These are phyloP conservation scores for Drosophila repleta DNA, from an alignment of 1,140 invertebrate genomes.

Conservation along the genomic window DNA sequence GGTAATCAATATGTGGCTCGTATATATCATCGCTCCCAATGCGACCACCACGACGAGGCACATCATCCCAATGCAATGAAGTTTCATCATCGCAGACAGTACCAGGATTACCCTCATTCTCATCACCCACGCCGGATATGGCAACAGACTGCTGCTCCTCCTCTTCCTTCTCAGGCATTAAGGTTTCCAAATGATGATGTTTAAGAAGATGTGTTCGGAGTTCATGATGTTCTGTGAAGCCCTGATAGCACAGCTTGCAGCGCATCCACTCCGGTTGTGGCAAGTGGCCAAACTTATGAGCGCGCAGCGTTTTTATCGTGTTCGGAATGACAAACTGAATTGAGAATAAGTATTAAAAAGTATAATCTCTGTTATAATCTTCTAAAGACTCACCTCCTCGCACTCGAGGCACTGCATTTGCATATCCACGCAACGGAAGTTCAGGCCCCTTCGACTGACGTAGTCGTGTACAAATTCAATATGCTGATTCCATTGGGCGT, in stretches of 20 bases:
- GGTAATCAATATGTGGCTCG: conserved; percentile 75
- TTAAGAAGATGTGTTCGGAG: conserved; percentile 60
- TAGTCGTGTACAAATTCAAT: conserved; percentile 78
- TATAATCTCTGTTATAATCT: background rate
- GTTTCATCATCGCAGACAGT: conserved; percentile 53
- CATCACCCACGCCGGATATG: conserved; percentile 23
- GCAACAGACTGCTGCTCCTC: conserved; percentile 14
- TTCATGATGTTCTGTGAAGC: conserved; percentile 57
- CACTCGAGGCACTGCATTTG: conserved; percentile 77
- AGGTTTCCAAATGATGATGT: conserved; percentile 60
- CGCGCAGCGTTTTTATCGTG: conserved; percentile 62
- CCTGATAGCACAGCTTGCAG: conserved; percentile 73
- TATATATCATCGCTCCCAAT: conserved; percentile 67
- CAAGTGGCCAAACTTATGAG: conserved; percentile 74
- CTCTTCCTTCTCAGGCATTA: conserved; percentile 36
- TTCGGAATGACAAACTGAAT: conserved; percentile 59
- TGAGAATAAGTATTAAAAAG: background rate
- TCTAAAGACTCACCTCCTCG: conserved; percentile 49
- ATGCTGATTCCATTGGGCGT: conserved; percentile 72
- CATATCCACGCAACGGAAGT: conserved; percentile 66
- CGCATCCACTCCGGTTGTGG: conserved; percentile 70
- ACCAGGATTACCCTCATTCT: conserved; percentile 39
- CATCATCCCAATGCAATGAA: conserved; percentile 47
- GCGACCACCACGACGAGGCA: conserved; percentile 57
- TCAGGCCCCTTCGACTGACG: conserved; percentile 64